phyloP scores from a whole-genome alignment of 2,113 vertebrate genomes.

The Emydocephalus ijimae region DNA sequence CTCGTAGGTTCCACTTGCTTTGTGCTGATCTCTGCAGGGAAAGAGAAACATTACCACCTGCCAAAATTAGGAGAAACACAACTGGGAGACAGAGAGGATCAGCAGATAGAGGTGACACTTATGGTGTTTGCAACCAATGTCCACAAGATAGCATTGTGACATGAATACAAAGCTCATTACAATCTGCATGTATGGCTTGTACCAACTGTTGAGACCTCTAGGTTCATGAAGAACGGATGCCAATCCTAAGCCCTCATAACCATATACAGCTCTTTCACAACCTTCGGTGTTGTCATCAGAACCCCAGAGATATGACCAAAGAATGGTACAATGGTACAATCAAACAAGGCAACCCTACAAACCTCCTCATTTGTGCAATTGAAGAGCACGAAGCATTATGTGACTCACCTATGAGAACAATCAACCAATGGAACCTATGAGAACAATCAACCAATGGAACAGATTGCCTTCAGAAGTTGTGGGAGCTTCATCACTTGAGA shows the following conservation, averaged over 20 bases:
- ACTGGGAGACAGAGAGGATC: neutral
- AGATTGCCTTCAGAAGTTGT: too few species aligned
- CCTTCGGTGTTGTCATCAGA: neutral
- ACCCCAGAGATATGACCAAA: neutral
- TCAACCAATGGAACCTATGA: too few species aligned
- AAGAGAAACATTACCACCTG: neutral
- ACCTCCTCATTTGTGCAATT: neutral
- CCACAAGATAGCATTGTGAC: neutral
- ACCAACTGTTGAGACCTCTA: neutral
- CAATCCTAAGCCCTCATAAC: neutral
- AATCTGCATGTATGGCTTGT: neutral
- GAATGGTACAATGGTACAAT: neutral
- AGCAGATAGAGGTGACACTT: neutral
- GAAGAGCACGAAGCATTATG: neutral
- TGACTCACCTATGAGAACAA: neutral
- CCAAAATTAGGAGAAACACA: neutral
- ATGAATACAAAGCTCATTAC: neutral
- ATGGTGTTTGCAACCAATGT: neutral
- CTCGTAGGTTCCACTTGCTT: slow-evolving; percentile 70
- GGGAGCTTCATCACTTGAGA: too few species aligned
- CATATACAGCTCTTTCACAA: neutral
- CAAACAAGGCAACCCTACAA: neutral
- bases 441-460: too few species aligned
- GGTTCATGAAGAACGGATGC: neutral
- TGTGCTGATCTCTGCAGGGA: neutral